Base-by-base conservation (phyloP, 2,888 invertebrate species). In the Polymixis flavicincta region DNA sequence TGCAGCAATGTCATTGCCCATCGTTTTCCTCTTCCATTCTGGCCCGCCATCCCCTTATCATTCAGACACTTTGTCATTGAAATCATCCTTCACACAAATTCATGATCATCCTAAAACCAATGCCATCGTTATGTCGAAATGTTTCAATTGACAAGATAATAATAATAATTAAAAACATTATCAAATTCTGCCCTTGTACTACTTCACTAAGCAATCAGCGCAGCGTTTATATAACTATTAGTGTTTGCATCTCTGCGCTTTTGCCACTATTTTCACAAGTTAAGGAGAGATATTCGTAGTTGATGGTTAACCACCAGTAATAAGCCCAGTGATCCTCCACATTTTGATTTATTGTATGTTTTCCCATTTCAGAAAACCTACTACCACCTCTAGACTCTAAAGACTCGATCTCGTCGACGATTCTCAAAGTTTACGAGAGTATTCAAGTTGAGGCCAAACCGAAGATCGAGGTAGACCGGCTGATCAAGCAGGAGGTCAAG, bases 401-500 rank as follows among this genome's bases (percentile, higher is more conserved):
- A 64, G 94, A 94, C 59, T 88, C 93, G 7, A 92, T 95, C 77
- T 87, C 93, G 1, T 88, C 91, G 8, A 88, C 92, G 0, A 93
- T 95, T 74, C 91, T 94, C 17, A 90, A 94, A 78, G 94, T 91
- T 25, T 95, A 92, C 85, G 94, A 95, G 64, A 90, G 89, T 0
- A 88, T 81, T 19, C 84, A 84, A 63, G 80, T 94, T 70, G 85
- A 89, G 60, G 87, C 93, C 32, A 96, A 96, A 86, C 97, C 97
- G 4, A 95, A 95, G 82, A 85, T 96, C 8, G 96, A 95, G 61
- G 91, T 83, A 22, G 85, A 83, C 76, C 76, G 92, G 0, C 92
- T 97, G 14, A 96, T 97, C 86, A 97, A 96, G 82, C 94, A 96
- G 81, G 95, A 95, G 76, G 85, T 92, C 9, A 94, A 93, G 80